These are phyloP conservation scores for Ptyas mucosa DNA, from an alignment of 2,113 vertebrate species.

Conservation along the genomic window DNA sequence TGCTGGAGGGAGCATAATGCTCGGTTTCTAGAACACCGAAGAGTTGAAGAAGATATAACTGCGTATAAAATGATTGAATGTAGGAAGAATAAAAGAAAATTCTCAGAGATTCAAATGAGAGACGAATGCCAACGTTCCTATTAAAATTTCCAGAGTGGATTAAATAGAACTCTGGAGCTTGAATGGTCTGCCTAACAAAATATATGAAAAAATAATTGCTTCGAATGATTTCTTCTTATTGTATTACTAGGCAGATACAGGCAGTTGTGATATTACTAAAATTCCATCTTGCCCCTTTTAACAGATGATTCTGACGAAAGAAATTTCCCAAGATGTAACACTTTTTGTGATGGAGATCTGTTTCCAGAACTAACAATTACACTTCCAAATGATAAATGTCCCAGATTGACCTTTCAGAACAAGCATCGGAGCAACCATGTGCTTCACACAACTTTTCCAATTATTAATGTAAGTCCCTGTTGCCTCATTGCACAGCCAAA, in stretches of 20 bases:
- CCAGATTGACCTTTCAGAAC: slow-evolving; percentile 16
- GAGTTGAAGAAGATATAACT: slow-evolving; percentile 27
- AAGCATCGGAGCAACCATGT: slow-evolving; percentile 1
- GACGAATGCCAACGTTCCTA: not conserved
- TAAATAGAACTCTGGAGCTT: slow-evolving; percentile 22
- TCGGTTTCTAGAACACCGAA: not conserved
- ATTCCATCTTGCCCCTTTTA: slow-evolving; percentile 17
- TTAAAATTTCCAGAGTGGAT: not conserved
- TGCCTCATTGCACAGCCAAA: slow-evolving; percentile 1
- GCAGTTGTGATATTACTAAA: slow-evolving; percentile 3
- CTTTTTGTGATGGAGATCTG: not conserved
- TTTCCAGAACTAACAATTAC: slow-evolving; percentile 4
- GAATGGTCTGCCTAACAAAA: not conserved
- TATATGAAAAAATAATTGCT: slow-evolving; percentile 7
- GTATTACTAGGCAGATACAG: not conserved
- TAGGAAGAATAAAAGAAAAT: not conserved
- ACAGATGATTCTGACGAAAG: not conserved
- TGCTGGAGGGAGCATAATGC: not conserved
- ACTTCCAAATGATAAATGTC: not conserved
- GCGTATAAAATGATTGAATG: not conserved
- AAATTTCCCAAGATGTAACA: slow-evolving; percentile 23
- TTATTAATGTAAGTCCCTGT: slow-evolving; percentile 2
- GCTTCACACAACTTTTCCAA: slow-evolving; percentile 18
- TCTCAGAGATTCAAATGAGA: not conserved
- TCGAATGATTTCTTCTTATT: not conserved